Base-by-base conservation (phyloP, 2,113 vertebrate genomes). In the Petroica traversi region DNA sequence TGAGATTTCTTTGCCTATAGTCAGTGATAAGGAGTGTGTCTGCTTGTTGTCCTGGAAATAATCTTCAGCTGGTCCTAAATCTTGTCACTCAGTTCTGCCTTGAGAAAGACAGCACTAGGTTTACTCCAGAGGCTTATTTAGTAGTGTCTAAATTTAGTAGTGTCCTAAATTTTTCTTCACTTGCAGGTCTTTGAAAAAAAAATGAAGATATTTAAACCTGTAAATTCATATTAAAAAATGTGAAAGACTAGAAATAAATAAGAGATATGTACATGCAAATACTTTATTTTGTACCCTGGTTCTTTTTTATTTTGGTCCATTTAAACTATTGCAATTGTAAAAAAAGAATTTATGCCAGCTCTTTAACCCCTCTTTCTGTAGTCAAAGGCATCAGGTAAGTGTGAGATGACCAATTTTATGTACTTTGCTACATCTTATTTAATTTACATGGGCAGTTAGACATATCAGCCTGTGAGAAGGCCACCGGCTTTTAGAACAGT, bases 361-460 rank as follows among this genome's bases (percentile, higher is more conserved):
- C 11, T 55, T 90, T 97, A 96, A 92, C 91, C 93, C 74, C 26
- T 77, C 54, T 92, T 88, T 80, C 71, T 95, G 84, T 95, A 92
- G 72, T 94, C 59, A 96, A 89, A 94, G 54, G 67, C 54, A 94
- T 28, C 23, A 93, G 34, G 79, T 85, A 95, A 92, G 73, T 74
- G 41, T 87, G 92, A 96, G 75, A 97, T 83, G 93, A 97, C 92
- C 48, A 89, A 79, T 95, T 97, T 96, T 94, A 92, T 63, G 73
- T 90, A 89, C 96, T 97, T 97, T 95, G 43, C 59, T 96, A 93
- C 45, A 85, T 93, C 54, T 97, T 97, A 97, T 92, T 97, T 97
- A 97, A 97, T 97, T 97, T 97, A 94, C 71, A 88, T 66, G 85
- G 96, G 46, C 84, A 88, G 81, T 96, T 97, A 96, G 94, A 97